Evolutionary conservation across 2,888 invertebrate genomes (phyloP).

Genomic region (Gerris lacustris): DNA sequence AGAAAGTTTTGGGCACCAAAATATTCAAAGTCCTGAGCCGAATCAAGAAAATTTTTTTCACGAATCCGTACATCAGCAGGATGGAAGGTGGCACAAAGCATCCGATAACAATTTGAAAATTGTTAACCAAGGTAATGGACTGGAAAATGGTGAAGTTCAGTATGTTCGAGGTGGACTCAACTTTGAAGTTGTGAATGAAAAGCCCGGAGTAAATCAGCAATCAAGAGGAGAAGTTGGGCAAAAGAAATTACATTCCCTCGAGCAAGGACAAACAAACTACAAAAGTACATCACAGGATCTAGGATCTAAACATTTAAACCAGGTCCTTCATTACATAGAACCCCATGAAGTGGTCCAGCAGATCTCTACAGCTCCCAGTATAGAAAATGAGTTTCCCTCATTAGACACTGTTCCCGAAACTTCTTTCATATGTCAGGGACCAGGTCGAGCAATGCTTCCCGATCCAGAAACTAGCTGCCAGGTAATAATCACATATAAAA

Average conservation of each 20-base stretch:
- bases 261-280: neutral
- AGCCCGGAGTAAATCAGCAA: neutral
- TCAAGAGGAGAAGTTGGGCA: neutral
- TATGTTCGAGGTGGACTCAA: neutral
- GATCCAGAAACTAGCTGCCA: conserved; percentile 32
- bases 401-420: conserved; percentile 26
- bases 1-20: too few relatives aligned
- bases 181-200: neutral
- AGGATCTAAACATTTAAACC: neutral
- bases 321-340: neutral
- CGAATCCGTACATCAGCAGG: neutral
- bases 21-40: neutral
- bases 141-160: neutral
- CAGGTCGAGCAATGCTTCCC: conserved; percentile 28
- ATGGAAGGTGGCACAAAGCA: neutral
- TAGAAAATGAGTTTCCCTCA: conserved; percentile 17
- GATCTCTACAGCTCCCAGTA: neutral
- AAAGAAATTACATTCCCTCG: neutral
- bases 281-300: neutral
- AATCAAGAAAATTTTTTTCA: neutral
- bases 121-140: neutral
- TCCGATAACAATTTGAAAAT: neutral
- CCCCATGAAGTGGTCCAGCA: conserved; percentile 9
- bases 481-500: conserved; percentile 24
- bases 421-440: conserved; percentile 26